phyloP scores from a whole-genome alignment of 2,797 vertebrate species.

The Megalops cyprinoides region DNA sequence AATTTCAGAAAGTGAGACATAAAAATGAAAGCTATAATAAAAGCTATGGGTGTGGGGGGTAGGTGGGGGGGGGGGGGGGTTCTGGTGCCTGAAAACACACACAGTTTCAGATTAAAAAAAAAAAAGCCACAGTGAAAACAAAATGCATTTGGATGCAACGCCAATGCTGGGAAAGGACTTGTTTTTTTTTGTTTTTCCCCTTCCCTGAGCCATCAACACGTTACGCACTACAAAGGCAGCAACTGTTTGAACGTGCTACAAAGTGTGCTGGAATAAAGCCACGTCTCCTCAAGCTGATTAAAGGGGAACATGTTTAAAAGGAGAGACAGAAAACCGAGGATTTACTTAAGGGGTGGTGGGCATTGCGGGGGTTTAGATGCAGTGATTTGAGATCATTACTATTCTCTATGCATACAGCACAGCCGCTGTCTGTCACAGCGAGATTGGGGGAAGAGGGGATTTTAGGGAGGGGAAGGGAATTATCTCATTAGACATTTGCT shows the following conservation, averaged over 20 bases:
- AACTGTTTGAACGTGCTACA: background rate
- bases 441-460: background rate
- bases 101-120: background rate
- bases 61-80: background rate
- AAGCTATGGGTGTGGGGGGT: too few species aligned
- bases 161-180: background rate
- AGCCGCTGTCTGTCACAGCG: background rate
- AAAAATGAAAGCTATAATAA: background rate
- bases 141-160: background rate
- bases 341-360: background rate
- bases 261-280: background rate
- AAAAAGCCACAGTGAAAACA: background rate
- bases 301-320: background rate
- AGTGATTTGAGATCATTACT: background rate
- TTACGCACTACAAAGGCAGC: background rate
- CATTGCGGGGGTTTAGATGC: background rate
- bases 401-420: background rate
- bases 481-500: background rate
- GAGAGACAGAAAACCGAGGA: background rate
- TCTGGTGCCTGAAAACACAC: constrained; percentile 5
- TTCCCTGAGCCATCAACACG: background rate
- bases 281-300: background rate
- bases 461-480: background rate
- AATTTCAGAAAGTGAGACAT: background rate
- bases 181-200: too few species aligned